Conservation (phyloP, 2,888 invertebrate genomes). For the Smittia aterrima region DNA sequence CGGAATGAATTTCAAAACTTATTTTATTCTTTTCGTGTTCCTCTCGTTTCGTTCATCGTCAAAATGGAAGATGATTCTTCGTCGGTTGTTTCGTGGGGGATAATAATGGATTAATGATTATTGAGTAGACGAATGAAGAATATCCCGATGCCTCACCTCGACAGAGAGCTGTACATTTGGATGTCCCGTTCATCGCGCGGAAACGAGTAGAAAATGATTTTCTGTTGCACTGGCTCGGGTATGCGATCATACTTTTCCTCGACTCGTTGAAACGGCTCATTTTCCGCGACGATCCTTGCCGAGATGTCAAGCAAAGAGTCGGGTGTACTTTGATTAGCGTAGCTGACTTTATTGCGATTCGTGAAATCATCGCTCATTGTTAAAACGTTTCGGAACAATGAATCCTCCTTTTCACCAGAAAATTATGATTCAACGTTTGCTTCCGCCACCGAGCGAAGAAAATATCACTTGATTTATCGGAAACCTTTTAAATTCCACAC, state of each 20-base stretch:
- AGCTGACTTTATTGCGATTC: slow-evolving; percentile 17
- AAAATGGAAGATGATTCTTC: slow-evolving; percentile 36
- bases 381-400: slow-evolving; percentile 25
- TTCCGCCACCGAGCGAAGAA: neutral
- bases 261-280: slow-evolving; percentile 81
- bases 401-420: slow-evolving; percentile 8
- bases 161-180: slow-evolving; percentile 83
- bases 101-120: slow-evolving; percentile 38
- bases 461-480: neutral
- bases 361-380: slow-evolving; percentile 39
- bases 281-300: slow-evolving; percentile 79
- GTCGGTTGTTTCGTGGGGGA: neutral
- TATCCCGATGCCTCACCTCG: slow-evolving; percentile 51
- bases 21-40: neutral
- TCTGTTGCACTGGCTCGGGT: slow-evolving; percentile 83
- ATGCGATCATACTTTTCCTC: slow-evolving; percentile 84
- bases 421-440: slow-evolving; percentile 22
- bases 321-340: slow-evolving; percentile 53
- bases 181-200: slow-evolving; percentile 84
- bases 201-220: slow-evolving; percentile 87
- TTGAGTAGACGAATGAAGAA: neutral
- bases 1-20: slow-evolving; percentile 6
- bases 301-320: slow-evolving; percentile 78
- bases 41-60: neutral
- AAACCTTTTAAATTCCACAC: slow-evolving; percentile 5